Conservation (phyloP, 2,888 invertebrate species). For the Aporophyla lueneburgensis region DNA sequence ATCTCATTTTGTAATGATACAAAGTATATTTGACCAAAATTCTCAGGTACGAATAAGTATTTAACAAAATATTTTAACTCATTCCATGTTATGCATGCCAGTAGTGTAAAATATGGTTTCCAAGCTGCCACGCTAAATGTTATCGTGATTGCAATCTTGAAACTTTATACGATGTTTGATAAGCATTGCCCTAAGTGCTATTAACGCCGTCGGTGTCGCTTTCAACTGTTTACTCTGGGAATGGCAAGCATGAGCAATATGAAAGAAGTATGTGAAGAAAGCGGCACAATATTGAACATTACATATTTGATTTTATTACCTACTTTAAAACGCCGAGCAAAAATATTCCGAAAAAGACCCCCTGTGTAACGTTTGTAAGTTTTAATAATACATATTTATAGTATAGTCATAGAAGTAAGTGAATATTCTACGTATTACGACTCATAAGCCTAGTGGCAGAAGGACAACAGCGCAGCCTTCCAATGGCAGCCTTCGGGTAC, state of each 20-base stretch:
- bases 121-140: slow-evolving; percentile 10
- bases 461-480: no score
- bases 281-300: no score
- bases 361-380: no score
- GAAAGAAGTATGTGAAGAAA: not conserved
- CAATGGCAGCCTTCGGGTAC: no score
- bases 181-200: slow-evolving; percentile 56
- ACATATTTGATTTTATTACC: no score
- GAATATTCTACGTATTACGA: no score
- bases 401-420: no score
- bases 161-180: slow-evolving; percentile 65
- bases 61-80: not conserved
- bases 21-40: not conserved
- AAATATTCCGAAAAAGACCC: no score
- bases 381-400: no score
- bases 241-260: slow-evolving; percentile 31
- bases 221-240: slow-evolving; percentile 59
- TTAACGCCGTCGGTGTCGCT: slow-evolving; percentile 58
- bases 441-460: no score
- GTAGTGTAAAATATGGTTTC: slow-evolving; percentile 6
- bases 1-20: no score
- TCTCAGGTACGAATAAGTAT: not conserved
- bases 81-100: not conserved
- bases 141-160: slow-evolving; percentile 54
- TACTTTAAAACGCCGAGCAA: no score